phyloP scores from a whole-genome alignment of 2,888 invertebrate species.

The Anoncus sp. region DNA sequence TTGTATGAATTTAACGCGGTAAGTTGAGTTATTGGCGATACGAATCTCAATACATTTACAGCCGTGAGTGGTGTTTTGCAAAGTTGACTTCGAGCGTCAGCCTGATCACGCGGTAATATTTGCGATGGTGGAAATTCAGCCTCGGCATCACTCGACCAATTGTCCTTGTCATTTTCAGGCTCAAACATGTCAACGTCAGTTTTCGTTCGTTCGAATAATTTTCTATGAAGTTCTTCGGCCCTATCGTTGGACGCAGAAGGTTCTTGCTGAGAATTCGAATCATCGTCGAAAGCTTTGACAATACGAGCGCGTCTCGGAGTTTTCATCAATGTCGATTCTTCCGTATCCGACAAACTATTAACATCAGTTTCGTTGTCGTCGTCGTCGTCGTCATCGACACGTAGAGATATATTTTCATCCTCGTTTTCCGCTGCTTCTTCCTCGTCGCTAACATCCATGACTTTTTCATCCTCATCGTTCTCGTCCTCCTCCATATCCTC shows the following conservation, averaged over 20 bases:
- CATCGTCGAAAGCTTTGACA: conserved; percentile 73
- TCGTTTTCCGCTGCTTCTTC: conserved; percentile 85
- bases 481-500: conserved; percentile 80
- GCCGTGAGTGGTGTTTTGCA: conserved; percentile 72
- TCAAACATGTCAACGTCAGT: conserved; percentile 71
- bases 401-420: conserved; percentile 76
- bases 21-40: conserved; percentile 84
- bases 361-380: conserved; percentile 25
- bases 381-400: conserved; percentile 21
- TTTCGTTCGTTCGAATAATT: conserved; percentile 56
- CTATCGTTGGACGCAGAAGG: conserved; percentile 19
- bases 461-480: conserved; percentile 83
- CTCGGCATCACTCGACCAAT: conserved; percentile 64
- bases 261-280: conserved; percentile 66
- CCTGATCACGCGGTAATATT: conserved; percentile 48
- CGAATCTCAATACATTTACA: conserved; percentile 77
- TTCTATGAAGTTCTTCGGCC: background rate
- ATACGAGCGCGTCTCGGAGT: conserved; percentile 72
- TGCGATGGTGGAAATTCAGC: conserved; percentile 63
- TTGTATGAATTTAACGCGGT: conserved; percentile 75
- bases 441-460: conserved; percentile 84
- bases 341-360: conserved; percentile 59
- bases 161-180: conserved; percentile 58
- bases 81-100: conserved; percentile 60
- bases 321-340: conserved; percentile 5